phyloP scores from a whole-genome alignment of 2,113 vertebrate genomes.

The Excalfactoria chinensis region DNA sequence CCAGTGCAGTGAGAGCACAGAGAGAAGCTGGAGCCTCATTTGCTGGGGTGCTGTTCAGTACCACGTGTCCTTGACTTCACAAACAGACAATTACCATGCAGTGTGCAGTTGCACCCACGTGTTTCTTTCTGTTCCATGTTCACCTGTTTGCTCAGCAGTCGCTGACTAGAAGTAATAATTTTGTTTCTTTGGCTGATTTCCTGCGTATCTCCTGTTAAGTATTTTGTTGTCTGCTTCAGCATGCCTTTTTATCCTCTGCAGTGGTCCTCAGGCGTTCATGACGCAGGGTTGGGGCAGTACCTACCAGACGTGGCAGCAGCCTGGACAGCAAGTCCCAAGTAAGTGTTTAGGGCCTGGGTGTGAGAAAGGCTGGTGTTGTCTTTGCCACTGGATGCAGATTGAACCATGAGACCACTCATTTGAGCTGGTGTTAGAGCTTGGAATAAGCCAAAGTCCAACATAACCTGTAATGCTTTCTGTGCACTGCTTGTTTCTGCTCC shows the following conservation, averaged over 20 bases:
- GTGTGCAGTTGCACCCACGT: not conserved
- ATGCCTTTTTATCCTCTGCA: constrained; percentile 68
- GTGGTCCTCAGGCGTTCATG: constrained; percentile 94
- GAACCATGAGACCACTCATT: fast-evolving
- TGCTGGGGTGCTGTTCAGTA: not conserved
- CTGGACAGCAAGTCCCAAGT: constrained; percentile 94
- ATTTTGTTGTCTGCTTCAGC: not conserved
- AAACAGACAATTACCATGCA: not conserved
- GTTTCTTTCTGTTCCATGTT: not conserved
- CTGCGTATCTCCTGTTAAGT: not conserved
- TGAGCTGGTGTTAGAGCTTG: not conserved
- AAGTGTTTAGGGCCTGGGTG: constrained; percentile 44
- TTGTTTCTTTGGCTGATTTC: not conserved
- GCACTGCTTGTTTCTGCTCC: not conserved
- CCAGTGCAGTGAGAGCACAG: not conserved
- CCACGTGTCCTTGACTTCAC: not conserved
- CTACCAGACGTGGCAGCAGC: constrained; percentile 98
- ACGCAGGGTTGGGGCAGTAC: constrained; percentile 94
- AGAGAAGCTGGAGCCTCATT: not conserved
- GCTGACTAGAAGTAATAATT: not conserved
- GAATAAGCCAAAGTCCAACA: not conserved
- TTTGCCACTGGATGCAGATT: not conserved
- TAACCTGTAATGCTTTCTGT: not conserved
- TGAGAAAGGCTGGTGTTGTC: not conserved
- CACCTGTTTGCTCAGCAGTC: not conserved